Evolutionary conservation across 2,797 vertebrate species (phyloP).

Genomic region (Myripristis murdjan): DNA sequence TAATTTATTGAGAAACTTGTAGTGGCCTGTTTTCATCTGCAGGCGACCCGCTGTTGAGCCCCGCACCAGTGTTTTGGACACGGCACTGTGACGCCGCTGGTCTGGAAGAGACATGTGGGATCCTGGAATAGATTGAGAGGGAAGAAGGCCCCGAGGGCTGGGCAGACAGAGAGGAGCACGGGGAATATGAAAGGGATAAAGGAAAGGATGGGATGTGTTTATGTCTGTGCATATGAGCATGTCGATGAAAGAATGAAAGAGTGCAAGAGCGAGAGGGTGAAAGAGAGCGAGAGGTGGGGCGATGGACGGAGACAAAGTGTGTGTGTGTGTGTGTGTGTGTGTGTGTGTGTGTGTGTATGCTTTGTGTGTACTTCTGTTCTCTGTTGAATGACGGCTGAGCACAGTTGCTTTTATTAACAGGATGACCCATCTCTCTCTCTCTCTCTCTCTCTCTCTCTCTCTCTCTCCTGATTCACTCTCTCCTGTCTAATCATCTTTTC

Average conservation of each 20-base stretch:
- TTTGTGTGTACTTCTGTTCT: conserved; percentile 12
- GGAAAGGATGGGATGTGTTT: neutral
- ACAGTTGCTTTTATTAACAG: conserved; percentile 43
- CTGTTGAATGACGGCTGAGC: conserved; percentile 34
- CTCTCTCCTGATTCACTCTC: neutral
- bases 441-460: neutral
- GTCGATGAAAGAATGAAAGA: neutral
- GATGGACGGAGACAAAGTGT: neutral
- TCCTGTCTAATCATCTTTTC: too few relatives aligned
- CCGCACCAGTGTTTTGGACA: neutral
- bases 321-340: neutral
- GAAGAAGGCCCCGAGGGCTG: neutral
- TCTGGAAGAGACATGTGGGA: conserved; percentile 33
- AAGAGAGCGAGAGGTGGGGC: neutral
- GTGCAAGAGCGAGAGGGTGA: too few relatives aligned
- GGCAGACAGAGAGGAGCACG: neutral
- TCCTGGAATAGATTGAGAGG: conserved; percentile 22
- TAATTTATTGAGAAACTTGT: neutral
- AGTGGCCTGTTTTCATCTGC: neutral
- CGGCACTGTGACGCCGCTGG: neutral
- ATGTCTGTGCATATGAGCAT: neutral
- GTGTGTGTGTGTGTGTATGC: conserved; percentile 1
- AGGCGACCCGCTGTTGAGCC: neutral
- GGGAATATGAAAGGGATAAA: neutral
- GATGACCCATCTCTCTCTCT: conserved; percentile 6